Conservation (phyloP, 2,888 invertebrate species). For the Busseola fusca region DNA sequence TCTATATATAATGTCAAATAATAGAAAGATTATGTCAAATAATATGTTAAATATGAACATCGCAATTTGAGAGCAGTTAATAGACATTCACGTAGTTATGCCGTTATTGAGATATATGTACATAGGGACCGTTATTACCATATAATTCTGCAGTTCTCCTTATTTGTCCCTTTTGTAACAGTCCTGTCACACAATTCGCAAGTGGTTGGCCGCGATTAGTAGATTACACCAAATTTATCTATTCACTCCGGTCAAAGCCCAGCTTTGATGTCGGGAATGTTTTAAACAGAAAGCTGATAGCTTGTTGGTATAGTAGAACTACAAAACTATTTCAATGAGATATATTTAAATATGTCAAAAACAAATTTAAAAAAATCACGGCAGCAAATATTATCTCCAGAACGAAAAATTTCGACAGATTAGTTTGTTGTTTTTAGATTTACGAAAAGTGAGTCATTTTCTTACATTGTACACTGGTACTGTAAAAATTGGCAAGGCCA, state of each 20-base stretch:
- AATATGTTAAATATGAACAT: too few relatives aligned
- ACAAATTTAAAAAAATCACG: neutral
- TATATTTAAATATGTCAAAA: neutral
- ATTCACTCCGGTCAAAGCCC: slow-evolving; percentile 13
- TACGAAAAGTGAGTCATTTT: too few relatives aligned
- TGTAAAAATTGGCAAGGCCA: too few relatives aligned
- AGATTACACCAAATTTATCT: slow-evolving; percentile 18
- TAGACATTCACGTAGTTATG: too few relatives aligned
- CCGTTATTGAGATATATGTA: too few relatives aligned
- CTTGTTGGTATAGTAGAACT: neutral
- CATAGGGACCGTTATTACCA: too few relatives aligned
- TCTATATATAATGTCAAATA: too few relatives aligned
- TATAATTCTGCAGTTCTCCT: slow-evolving; percentile 1
- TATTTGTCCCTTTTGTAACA: slow-evolving; percentile 1
- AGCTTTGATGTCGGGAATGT: neutral
- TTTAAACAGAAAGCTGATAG: neutral
- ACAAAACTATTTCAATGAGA: neutral
- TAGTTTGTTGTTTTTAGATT: neutral
- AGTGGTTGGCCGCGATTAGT: neutral
- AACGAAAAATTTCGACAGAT: neutral
- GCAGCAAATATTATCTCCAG: too few relatives aligned
- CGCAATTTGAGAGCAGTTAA: too few relatives aligned
- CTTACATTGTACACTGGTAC: too few relatives aligned
- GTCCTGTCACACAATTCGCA: slow-evolving; percentile 9
- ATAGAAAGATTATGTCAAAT: too few relatives aligned